Evolutionary conservation across 2,113 vertebrate genomes (phyloP), one percentile per base, ranked within the genome.

Genomic region (Phalacrocorax pelagicus): DNA sequence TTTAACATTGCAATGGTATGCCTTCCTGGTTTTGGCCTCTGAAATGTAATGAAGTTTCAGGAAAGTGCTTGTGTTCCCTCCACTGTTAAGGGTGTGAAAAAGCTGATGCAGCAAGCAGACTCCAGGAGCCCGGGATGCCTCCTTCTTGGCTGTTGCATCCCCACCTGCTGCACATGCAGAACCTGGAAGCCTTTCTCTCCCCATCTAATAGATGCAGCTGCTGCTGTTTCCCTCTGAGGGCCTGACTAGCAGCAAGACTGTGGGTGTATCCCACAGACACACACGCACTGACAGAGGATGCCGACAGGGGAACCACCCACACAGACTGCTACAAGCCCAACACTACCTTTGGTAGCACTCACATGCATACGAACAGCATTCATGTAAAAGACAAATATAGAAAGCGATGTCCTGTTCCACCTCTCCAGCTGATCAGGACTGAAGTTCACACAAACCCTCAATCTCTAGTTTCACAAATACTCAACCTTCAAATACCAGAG

Each of bases 51-150:
- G 3, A 34, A 15, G 7, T n/a, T 71, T 75, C 17, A 57, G 19
- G 2, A 38, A 71, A 47, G 9, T 27, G 8, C 5, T 82, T 42
- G 3, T 16, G 11, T 30, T 66, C 5, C 7, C 12, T 65, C 22
- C 6, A 27, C 1, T 7, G 3, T 58, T 54, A 54, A 49, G 18
- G 30, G 34, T 17, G 11, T 52, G 36, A 57, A 27, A n/a, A 89
- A 95, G 7, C 2, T 0, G 0, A 9, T 0, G 0, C 5, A 71
- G 15, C 44, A 42, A 49, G 20, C 0, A 61, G 9, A 40, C 2
- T 80, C 24, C 17, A 47, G 29, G 14, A 42, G 9, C 40, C 16
- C 0, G 2, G 19, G 24, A 40, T 30, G 6, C 34, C n/a, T 36
- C 30, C 5, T 62, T 69, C 38, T 14, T 32, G 15, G 6, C 8